Conservation (phyloP, 2,113 vertebrate genomes). For the Hassar affinis region DNA sequence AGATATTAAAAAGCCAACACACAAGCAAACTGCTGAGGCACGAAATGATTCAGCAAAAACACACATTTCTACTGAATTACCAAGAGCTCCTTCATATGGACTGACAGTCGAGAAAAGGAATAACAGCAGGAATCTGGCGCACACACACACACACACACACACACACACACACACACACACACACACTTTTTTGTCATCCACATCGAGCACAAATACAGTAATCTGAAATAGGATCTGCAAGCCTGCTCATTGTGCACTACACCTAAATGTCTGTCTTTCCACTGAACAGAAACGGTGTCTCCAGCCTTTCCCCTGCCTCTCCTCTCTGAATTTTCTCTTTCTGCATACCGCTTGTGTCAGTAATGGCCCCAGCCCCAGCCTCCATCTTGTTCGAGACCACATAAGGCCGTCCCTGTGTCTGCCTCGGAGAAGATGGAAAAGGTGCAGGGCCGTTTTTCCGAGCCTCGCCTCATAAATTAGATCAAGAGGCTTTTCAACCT, state of each 20-base stretch:
- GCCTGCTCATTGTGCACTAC: neutral
- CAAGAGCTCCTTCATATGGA: constrained; percentile 10
- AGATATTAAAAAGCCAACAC: constrained; percentile 33
- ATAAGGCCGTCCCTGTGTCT: constrained; percentile 35
- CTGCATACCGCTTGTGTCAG: constrained; percentile 12
- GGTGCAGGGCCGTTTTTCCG: constrained; percentile 20
- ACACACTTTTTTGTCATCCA: neutral
- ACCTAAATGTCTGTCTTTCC: neutral
- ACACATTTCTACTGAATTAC: neutral
- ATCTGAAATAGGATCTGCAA: constrained; percentile 28
- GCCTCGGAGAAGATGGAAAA: constrained; percentile 29
- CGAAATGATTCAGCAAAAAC: constrained; percentile 43
- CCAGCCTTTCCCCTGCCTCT: neutral
- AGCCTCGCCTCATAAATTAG: constrained; percentile 37
- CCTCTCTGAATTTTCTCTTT: neutral
- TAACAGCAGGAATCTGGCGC: neutral
- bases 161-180: too few species aligned
- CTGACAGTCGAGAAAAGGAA: constrained; percentile 20
- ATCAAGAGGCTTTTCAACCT: constrained; percentile 31
- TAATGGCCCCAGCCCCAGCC: constrained; percentile 16
- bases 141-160: neutral
- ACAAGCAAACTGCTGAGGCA: constrained; percentile 36
- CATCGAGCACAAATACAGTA: neutral
- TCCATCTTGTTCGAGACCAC: constrained; percentile 36
- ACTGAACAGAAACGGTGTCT: constrained; percentile 1